Evolutionary conservation across 2,797 vertebrate genomes (phyloP), one percentile per base, ranked within the genome.

Genomic region (Lophius americanus): DNA sequence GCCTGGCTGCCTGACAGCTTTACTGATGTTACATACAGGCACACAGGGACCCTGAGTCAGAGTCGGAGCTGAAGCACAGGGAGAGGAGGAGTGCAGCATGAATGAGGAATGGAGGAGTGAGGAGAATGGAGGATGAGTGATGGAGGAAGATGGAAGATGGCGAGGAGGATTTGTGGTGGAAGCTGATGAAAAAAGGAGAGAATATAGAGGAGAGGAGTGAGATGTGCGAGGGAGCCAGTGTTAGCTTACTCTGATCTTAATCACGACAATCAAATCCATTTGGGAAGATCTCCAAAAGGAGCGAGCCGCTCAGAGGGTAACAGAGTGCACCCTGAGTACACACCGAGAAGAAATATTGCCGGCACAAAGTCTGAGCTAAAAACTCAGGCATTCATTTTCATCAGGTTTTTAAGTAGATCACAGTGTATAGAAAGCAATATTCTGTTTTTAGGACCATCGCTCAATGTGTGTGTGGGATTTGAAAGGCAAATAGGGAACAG

Each of bases 21-120:
- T 98, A 98, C 97, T 97, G 96, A 98, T 97, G 96, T 98, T 98
- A 97, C 97, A 97, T 97, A 97, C 95, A 95, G 95, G 95, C 96
- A 94, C 94, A 92, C 92, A 94, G 95, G 95, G 94, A 95, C 95
- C 92, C 84, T 64, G 87, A 90, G 82, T 90, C 92, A 94, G 92
- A 94, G 86, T 42, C 70, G 73, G 83, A 82, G 83, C 74, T 76
- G 70, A 75, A 86, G 82, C 72, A 68, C 8, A 23, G 75, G 82
- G 64, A 74, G 67, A 61, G 49, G 76, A 81, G 68, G 71, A 83
- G 54, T 60, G 57, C 6, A 38, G 65, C 46, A 78, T 41, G 42
- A 78, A 81, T 76, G 79, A 60, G 53, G 64, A 84, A 74, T 46
- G 72, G 60, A 80, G 72, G 54, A 62, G 63, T 74, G 67, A 78